phyloP scores from a whole-genome alignment of 2,113 vertebrate genomes.

The Apaloderma vittatum region DNA sequence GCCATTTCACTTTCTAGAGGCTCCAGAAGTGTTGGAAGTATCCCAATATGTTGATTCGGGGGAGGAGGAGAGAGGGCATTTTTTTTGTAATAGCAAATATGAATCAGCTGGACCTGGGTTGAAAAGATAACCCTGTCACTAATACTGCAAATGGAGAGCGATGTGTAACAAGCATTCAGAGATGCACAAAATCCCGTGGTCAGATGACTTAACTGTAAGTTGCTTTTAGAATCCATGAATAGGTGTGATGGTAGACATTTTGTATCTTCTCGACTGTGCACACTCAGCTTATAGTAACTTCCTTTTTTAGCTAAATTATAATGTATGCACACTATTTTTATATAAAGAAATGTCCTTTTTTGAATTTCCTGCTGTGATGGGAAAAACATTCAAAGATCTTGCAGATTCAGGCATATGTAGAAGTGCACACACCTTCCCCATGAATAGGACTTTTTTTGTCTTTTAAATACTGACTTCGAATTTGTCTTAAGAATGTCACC shows the following conservation, averaged over 20 bases:
- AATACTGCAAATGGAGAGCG: neutral
- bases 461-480: neutral
- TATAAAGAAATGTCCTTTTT: neutral
- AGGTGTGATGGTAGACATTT: neutral
- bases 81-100: neutral
- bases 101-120: neutral
- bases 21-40: neutral
- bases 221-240: neutral
- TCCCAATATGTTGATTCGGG: neutral
- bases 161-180: neutral
- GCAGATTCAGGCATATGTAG: neutral
- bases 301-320: slow-evolving; percentile 47
- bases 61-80: accelerated
- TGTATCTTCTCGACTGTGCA: neutral
- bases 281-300: neutral
- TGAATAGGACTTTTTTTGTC: neutral
- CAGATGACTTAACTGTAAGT: neutral
- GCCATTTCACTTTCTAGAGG: neutral
- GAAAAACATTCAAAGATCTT: neutral
- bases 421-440: neutral
- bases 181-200: neutral
- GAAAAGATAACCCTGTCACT: neutral
- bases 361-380: neutral
- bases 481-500: neutral
- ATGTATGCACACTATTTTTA: neutral